Evolutionary conservation across 2,113 vertebrate species (phyloP).

Genomic region (Romanogobio albipinnatus): DNA sequence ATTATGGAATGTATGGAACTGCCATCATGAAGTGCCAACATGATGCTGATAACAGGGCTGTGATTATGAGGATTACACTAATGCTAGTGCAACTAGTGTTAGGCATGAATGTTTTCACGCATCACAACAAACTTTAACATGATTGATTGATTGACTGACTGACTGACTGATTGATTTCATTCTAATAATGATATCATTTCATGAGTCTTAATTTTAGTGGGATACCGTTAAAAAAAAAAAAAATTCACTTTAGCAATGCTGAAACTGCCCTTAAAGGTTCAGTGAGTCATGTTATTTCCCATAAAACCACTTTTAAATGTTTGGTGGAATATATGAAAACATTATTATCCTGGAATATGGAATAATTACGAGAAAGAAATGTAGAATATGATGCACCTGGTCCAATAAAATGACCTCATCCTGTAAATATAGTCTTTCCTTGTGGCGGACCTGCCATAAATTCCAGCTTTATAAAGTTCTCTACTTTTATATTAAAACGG

Average conservation of each 20-base stretch:
- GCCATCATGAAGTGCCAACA: not conserved
- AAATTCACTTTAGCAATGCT: not conserved
- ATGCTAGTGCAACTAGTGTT: no score
- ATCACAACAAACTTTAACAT: no score
- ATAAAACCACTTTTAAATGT: constrained; percentile 1
- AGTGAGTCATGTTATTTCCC: not conserved
- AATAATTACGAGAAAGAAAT: not conserved
- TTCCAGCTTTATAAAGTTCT: not conserved
- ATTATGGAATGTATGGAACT: not conserved
- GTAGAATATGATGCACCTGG: not conserved
- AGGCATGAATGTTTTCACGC: no score
- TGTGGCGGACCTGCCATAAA: not conserved
- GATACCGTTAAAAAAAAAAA: no score
- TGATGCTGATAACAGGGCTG: no score
- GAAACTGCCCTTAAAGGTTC: not conserved
- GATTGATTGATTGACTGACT: no score
- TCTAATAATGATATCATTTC: no score
- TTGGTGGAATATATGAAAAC: not conserved
- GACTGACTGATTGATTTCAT: no score
- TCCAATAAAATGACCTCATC: constrained; percentile 23
- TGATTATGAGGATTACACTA: no score
- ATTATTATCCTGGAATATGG: constrained; percentile 2
- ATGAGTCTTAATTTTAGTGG: not conserved
- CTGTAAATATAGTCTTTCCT: not conserved
- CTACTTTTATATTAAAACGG: not conserved